Percentiles rank a stretch among this genome's conserved stretches.
phyloP scores from a whole-genome alignment of 92 coral and sea anemone genomes.

The Plumapathes pennacea region DNA sequence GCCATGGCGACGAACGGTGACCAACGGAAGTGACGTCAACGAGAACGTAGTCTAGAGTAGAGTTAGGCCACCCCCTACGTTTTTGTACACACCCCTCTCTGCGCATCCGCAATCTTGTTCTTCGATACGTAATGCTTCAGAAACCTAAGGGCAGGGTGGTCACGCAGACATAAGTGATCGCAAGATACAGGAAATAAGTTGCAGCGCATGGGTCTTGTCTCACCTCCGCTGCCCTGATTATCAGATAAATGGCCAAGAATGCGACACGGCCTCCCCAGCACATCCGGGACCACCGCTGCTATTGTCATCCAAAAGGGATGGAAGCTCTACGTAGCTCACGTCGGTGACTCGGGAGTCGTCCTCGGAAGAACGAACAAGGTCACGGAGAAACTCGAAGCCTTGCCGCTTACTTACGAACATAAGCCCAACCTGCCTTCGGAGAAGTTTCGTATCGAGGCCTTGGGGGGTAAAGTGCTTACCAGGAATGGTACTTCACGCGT shows the following conservation, averaged over 20 bases:
- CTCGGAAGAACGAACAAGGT: slow-evolving; percentile 56
- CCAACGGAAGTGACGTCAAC: too few species aligned
- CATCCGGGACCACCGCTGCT: slow-evolving; percentile 92
- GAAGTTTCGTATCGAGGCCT: slow-evolving; percentile 78
- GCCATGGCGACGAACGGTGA: too few species aligned
- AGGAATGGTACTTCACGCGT: slow-evolving; percentile 92
- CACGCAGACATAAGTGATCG: too few species aligned
- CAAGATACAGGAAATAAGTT: too few species aligned
- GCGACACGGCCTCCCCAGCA: slow-evolving; percentile 92
- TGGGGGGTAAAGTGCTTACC: slow-evolving; percentile 83
- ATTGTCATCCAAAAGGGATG: slow-evolving; percentile 77
- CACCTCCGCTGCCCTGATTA: too few species aligned
- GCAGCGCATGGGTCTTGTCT: too few species aligned
- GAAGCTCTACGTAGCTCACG: slow-evolving; percentile 92
- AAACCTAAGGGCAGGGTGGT: too few species aligned
- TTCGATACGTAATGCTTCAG: too few species aligned
- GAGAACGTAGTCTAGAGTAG: too few species aligned
- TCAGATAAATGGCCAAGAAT: slow-evolving; percentile 95
- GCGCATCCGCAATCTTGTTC: too few species aligned
- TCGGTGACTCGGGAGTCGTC: slow-evolving; percentile 93
- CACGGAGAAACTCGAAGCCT: slow-evolving; percentile 64
- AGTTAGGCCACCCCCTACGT: too few species aligned
- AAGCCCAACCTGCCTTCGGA: slow-evolving; percentile 93
- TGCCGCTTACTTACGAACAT: slow-evolving; percentile 84
- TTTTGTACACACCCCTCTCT: too few species aligned